Base-by-base conservation (phyloP, 2,888 invertebrate genomes). In the Eurytoma adleriae region DNA sequence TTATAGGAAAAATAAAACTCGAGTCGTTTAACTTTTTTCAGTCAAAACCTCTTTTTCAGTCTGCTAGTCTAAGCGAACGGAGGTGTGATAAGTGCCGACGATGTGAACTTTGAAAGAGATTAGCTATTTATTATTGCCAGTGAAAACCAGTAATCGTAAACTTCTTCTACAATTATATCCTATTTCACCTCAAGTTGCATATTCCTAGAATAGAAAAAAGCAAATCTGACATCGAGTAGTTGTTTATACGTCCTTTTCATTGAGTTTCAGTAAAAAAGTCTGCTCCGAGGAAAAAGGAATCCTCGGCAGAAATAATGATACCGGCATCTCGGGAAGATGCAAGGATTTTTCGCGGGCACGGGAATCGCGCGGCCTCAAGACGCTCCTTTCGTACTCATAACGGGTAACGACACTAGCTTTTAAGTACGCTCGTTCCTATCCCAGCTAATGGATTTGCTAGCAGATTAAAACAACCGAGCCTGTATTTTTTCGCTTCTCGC, bases 371-470 rank as follows among this genome's bases (percentile, higher is more conserved):
- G 18, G 40, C 64, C 18, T 20, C 54, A 54, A 62, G 68, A 27
- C 56, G 76, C 62, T 76, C 69, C 54, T 71, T 52, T 18, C 50
- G 14, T 16, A 27, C 30, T 30, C 30, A 13, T 27, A 54, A 20
- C 50, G 40, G n/a, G 64, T n/a, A 24, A 50, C 24, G 62, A 48
- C n/a, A 16, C 50, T 76, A 62, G 27, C 81, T 78, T 83, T 85
- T 81, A 83, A 85, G 83, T 84, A 82, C 68, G 73, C 84, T 82
- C 83, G 80, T 83, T 82, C 81, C 81, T 40, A 10, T 40, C 7
- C 40, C 4, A 40, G 71, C 83, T 86, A 86, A 86, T 86, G 86
- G 86, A 86, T 85, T 85, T 83, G 82, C 74, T 74, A 81, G 83
- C 84, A 84, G 85, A 85, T 86, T 84, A 83, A 40, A 86, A 83